Percentiles rank a stretch among this genome's conserved stretches.
Evolutionary conservation across 2,113 vertebrate genomes (phyloP).

Genomic region (Pterocles orientalis): DNA sequence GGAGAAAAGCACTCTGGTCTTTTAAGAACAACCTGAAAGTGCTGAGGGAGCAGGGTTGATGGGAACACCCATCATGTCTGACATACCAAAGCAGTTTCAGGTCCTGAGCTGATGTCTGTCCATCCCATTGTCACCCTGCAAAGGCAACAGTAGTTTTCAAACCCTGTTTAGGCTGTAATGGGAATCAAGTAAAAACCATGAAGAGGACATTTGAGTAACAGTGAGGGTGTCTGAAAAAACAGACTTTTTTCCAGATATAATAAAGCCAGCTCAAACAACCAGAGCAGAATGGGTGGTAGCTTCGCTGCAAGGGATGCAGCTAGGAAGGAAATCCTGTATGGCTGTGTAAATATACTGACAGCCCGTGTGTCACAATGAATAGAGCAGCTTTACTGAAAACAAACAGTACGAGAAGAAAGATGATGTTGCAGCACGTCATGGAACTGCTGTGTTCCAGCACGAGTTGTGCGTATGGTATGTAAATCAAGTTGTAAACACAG

Average conservation of each 20-base stretch:
- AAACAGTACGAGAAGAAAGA: background rate
- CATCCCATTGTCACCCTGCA: background rate
- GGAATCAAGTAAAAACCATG: background rate
- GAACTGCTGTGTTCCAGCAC: background rate
- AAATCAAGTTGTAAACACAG: background rate
- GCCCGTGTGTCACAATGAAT: rapidly evolving
- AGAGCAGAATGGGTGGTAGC: background rate
- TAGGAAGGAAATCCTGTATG: background rate
- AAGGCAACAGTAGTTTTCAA: background rate
- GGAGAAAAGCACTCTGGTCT: background rate
- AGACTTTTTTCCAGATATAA: background rate
- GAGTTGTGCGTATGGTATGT: background rate
- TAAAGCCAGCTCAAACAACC: background rate
- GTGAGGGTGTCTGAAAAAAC: background rate
- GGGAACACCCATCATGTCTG: background rate
- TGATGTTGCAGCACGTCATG: background rate
- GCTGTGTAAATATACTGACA: background rate
- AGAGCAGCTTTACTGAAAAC: background rate
- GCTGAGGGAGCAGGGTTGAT: background rate
- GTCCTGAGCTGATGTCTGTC: background rate
- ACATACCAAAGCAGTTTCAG: background rate
- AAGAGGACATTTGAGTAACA: background rate
- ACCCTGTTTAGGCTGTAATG: background rate
- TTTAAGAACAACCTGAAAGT: background rate
- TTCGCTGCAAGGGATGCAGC: background rate